phyloP scores from a whole-genome alignment of 2,113 vertebrate species.

The Pseudorasbora parva region DNA sequence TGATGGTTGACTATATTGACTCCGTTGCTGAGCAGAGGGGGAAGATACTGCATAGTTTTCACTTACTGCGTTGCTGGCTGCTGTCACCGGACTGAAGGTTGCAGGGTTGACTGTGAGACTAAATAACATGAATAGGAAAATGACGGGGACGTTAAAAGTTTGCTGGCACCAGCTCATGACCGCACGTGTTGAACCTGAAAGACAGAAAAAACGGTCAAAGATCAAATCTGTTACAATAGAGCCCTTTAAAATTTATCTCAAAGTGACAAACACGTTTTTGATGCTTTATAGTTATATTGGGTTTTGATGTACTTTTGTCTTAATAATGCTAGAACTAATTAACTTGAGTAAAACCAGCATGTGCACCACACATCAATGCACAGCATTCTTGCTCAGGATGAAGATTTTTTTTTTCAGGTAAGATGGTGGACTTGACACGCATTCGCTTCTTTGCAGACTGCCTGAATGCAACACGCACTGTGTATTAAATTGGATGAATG shows the following conservation, averaged over 20 bases:
- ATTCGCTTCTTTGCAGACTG: background rate
- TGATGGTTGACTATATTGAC: background rate
- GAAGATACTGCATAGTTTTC: constrained; percentile 31
- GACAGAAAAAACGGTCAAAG: constrained; percentile 25
- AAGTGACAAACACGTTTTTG: background rate
- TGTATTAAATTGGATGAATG: background rate
- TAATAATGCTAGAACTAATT: background rate
- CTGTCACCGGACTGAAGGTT: constrained; percentile 42
- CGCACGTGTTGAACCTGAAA: constrained; percentile 56
- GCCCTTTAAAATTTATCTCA: background rate
- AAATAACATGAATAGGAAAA: constrained; percentile 66
- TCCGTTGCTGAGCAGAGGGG: background rate
- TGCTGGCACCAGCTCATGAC: constrained; percentile 63
- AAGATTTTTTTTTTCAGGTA: constrained; percentile 24
- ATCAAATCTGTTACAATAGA: background rate
- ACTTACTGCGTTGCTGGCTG: constrained; percentile 34
- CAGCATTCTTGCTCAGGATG: background rate
- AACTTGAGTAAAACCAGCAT: background rate
- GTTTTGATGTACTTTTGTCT: background rate
- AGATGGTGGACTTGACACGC: background rate
- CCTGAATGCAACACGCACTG: background rate
- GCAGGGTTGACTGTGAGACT: constrained; percentile 52
- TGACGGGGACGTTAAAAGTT: constrained; percentile 63
- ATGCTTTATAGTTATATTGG: background rate
- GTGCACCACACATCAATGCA: no score